phyloP scores from a whole-genome alignment of 2,113 vertebrate genomes.

The Neogobius melanostomus region DNA sequence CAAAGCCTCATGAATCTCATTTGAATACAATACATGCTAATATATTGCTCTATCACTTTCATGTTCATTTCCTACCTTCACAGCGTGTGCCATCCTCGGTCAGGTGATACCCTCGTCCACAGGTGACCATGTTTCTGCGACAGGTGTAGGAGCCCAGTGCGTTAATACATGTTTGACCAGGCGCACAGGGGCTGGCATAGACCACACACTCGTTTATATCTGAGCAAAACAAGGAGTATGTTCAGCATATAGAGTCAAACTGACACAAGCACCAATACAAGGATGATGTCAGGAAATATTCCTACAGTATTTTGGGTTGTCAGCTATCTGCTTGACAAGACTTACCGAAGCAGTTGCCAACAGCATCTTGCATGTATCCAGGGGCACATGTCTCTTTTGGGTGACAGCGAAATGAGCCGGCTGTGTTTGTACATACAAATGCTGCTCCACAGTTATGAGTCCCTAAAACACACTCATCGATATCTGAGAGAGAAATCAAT shows the following conservation, averaged over 20 bases:
- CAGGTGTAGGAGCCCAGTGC: conserved; percentile 87
- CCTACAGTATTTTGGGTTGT: background rate
- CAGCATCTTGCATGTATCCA: conserved; percentile 87
- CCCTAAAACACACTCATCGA: conserved; percentile 88
- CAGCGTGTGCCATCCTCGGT: conserved; percentile 84
- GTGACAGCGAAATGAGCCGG: conserved; percentile 89
- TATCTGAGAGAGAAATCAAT: conserved; percentile 75
- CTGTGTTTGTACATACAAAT: conserved; percentile 90
- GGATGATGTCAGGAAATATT: no score
- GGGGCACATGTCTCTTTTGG: conserved; percentile 80
- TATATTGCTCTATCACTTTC: no score
- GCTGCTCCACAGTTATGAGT: conserved; percentile 88
- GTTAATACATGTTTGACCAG: conserved; percentile 85
- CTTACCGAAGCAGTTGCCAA: conserved; percentile 92
- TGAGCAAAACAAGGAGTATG: conserved; percentile 35
- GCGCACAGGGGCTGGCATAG: conserved; percentile 73
- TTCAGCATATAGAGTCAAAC: background rate
- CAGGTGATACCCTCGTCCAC: conserved; percentile 88
- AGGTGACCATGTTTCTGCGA: conserved; percentile 81
- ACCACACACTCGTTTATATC: conserved; percentile 90
- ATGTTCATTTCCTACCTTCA: conserved; percentile 71
- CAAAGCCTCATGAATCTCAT: no score
- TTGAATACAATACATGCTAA: no score
- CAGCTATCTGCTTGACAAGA: background rate
- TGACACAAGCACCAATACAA: no score